A percentile compares a stretch with the other conserved stretches of the same genome.
Evolutionary conservation across 2,113 vertebrate species (phyloP).

Genomic region (cattle (Bos taurus)): DNA sequence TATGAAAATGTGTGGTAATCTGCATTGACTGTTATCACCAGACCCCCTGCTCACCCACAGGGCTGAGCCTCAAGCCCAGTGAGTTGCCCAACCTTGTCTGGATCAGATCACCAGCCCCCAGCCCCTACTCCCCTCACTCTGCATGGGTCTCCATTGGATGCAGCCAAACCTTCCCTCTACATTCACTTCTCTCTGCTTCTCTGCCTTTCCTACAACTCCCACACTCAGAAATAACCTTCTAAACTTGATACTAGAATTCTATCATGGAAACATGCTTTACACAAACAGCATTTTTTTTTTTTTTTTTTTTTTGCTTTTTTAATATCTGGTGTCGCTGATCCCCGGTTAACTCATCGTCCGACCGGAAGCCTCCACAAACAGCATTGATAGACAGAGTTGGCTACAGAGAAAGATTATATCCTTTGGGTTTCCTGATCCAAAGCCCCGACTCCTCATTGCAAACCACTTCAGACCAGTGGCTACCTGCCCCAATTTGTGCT

Average conservation of each 20-base stretch:
- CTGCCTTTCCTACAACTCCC: background rate
- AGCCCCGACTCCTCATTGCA: background rate
- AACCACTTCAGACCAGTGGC: background rate
- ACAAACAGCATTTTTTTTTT: background rate
- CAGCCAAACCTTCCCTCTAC: background rate
- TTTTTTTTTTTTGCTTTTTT: too few species aligned
- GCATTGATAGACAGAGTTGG: background rate
- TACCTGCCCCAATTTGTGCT: background rate
- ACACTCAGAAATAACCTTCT: background rate
- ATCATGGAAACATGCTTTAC: background rate
- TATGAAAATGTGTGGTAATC: background rate
- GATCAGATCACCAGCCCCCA: background rate
- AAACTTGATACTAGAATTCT: background rate
- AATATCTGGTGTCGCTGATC: too few species aligned
- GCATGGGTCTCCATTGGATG: fast-evolving
- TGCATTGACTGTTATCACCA: background rate
- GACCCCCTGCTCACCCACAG: background rate
- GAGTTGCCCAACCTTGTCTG: background rate
- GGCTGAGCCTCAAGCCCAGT: background rate
- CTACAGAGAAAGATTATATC: background rate
- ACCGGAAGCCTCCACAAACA: background rate
- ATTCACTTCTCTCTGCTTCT: background rate
- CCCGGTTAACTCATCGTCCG: too few species aligned
- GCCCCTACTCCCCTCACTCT: background rate
- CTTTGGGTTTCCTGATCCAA: background rate